These are phyloP conservation scores for Ptilorrhoa leucosticta DNA, from an alignment of 2,113 vertebrate species.

Conservation along the genomic window DNA sequence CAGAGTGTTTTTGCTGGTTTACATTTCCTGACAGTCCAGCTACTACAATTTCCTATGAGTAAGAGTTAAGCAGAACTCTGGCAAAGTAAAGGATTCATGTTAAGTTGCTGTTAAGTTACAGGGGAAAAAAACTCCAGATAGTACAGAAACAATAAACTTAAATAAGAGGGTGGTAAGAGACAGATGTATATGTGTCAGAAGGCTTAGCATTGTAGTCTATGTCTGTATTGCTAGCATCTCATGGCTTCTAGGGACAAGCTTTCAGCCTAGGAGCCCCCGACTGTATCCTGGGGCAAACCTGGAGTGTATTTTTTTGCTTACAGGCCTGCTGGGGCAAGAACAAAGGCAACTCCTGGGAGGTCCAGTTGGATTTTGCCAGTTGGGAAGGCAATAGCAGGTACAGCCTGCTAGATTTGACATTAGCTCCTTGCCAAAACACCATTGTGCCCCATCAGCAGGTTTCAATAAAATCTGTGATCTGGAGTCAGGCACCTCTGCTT, in stretches of 20 bases:
- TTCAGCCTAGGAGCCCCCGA: not conserved
- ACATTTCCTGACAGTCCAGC: not conserved
- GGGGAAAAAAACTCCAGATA: fast-evolving
- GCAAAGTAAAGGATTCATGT: not conserved
- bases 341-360: not conserved
- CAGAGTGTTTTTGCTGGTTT: not conserved
- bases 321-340: not conserved
- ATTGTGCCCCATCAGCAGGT: not conserved
- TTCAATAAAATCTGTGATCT: not conserved
- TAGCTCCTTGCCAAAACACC: not conserved
- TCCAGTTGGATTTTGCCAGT: not conserved
- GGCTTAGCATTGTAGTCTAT: not conserved
- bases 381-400: not conserved
- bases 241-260: not conserved
- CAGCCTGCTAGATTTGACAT: not conserved
- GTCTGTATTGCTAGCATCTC: not conserved
- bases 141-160: not conserved
- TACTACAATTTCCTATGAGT: not conserved
- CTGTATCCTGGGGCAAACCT: not conserved
- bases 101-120: not conserved
- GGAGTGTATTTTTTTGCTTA: not conserved
- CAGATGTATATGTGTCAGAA: not conserved
- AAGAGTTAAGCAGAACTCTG: not conserved
- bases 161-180: not conserved
- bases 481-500: not conserved